Conservation (phyloP, 2,113 vertebrate species). For the Trachemys scripta region DNA sequence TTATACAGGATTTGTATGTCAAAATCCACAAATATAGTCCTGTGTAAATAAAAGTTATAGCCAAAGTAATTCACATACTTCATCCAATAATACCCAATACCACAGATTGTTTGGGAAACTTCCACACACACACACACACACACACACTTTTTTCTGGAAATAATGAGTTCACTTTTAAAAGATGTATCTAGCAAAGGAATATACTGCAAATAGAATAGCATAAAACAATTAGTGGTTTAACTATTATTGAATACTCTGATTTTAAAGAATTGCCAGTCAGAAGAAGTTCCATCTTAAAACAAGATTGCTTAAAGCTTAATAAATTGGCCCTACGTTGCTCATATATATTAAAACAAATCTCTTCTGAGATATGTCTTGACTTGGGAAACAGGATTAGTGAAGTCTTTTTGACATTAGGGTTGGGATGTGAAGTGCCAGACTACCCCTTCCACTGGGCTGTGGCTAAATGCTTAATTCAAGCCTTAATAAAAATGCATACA, state of each 20-base stretch:
- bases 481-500: not conserved
- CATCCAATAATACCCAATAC: not conserved
- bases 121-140: not conserved
- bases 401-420: not conserved
- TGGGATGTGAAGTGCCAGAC: not conserved
- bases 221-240: not conserved
- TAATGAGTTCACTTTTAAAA: not conserved
- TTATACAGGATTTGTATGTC: not conserved
- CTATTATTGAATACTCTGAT: not conserved
- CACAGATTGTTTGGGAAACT: not conserved
- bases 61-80: not conserved
- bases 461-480: not conserved
- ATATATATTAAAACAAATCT: not conserved
- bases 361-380: not conserved
- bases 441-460: fast-evolving
- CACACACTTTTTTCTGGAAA: not conserved
- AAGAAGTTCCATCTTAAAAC: not conserved
- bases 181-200: not conserved
- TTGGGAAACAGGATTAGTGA: not conserved
- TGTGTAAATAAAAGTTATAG: not conserved
- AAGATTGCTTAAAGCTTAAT: not conserved
- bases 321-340: not conserved
- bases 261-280: not conserved
- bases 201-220: not conserved
- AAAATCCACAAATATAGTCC: slow-evolving; percentile 2